Evolutionary conservation across 2,113 vertebrate species (phyloP).

Genomic region (Vanacampus margaritifer): DNA sequence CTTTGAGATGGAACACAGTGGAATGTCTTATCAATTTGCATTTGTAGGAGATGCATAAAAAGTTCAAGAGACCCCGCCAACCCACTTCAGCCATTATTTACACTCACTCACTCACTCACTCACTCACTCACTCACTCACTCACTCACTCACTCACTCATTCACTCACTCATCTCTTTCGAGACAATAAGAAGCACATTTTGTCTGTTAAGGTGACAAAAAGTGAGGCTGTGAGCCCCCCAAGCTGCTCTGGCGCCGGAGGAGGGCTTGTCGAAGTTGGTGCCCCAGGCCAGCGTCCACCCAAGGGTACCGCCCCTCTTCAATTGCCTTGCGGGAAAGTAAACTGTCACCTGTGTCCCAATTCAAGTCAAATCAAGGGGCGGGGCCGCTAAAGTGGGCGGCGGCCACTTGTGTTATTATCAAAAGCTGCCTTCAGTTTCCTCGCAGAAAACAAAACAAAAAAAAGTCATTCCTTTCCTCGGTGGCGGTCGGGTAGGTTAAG

Average conservation of each 20-base stretch:
- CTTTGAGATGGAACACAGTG: conserved; percentile 67
- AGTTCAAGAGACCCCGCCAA: conserved; percentile 36
- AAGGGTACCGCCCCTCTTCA: not conserved
- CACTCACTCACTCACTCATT: too few species aligned
- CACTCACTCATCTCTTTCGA: too few species aligned
- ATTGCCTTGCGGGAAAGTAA: not conserved
- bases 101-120: conserved; percentile 28
- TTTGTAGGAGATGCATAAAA: conserved; percentile 67
- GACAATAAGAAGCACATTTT: conserved; percentile 60
- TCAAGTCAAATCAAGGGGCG: not conserved
- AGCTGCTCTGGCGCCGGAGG: not conserved
- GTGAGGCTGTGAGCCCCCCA: not conserved
- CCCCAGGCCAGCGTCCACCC: too few species aligned
- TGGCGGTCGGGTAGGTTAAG: not conserved
- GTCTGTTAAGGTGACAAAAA: conserved; percentile 57
- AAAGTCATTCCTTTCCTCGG: not conserved
- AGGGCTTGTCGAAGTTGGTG: too few species aligned
- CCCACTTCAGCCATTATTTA: conserved; percentile 60
- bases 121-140: conserved; percentile 12
- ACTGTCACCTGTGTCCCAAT: not conserved
- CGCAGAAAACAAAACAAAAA: conserved; percentile 11
- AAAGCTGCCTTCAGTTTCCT: conserved; percentile 61
- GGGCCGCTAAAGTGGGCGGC: not conserved
- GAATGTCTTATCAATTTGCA: conserved; percentile 73
- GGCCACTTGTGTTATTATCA: conserved; percentile 15